Evolutionary conservation across 2,888 invertebrate genomes (phyloP), one percentile per base, ranked within the genome.

Genomic region (Parnassius smintheus): DNA sequence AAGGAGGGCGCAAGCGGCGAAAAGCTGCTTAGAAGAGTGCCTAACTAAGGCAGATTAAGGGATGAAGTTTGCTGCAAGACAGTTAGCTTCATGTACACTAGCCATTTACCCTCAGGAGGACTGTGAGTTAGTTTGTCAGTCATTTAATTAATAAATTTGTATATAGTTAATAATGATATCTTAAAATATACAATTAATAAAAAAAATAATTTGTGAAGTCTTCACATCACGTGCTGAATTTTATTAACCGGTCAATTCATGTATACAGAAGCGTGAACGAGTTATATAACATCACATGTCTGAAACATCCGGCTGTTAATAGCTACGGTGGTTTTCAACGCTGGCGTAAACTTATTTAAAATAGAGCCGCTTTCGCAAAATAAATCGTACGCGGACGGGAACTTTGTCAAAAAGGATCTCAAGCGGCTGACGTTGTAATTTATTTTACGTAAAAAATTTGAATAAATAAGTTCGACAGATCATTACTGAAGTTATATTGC

Each of bases 221-320:
- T 42, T 50, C 49, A 62, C 51, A 55, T 56, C 59, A 59, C 22
- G 35, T 11, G 48, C 13, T 13, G 55, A 46, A 51, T 51, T 62
- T 59, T 50, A 59, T 51, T 45, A 55, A 50, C 46, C 54, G 25
- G 35, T 41, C 53, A 44, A 49, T 62, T 4, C 25, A 49, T 35
- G 45, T 13, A 25, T 42, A 54, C 57, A 58, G 55, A 46, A 59
- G 62, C 58, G 55, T 55, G 57, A 57, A 53, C 59, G 56, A 64
- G 54, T 61, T 63, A 63, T 64, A 66, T 61, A 64, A 66, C 65
- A 63, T 58, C 50, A 51, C 61, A 63, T 59, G 65, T 66, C 68
- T 61, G 61, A 35, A 59, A 63, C 65, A 66, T n/a, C 50, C 65
- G 57, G 60, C 51, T 61, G 61, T 63, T 61, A 68, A 60, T 59